Conservation (phyloP, 2,797 vertebrate genomes). For the Coendou prehensilis region DNA sequence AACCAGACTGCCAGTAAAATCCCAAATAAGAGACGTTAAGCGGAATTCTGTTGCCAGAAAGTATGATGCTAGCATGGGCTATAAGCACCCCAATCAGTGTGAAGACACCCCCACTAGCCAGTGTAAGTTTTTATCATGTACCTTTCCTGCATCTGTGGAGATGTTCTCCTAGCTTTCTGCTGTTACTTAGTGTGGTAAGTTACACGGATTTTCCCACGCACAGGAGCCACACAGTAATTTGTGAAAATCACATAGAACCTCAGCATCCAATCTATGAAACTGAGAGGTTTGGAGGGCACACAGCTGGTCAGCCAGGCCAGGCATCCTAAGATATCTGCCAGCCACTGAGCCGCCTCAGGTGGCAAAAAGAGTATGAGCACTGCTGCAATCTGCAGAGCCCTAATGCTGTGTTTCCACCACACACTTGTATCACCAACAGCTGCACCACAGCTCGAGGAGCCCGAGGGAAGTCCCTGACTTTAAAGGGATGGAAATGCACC, state of each 20-base stretch:
- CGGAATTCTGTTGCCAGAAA: background rate
- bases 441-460: background rate
- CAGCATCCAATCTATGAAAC: background rate
- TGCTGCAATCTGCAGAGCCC: background rate
- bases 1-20: background rate
- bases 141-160: background rate
- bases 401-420: background rate
- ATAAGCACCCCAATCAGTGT: background rate
- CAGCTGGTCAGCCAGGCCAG: background rate
- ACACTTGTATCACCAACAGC: background rate
- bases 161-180: background rate
- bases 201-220: background rate
- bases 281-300: background rate
- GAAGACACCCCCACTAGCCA: background rate
- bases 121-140: background rate
- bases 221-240: conserved; percentile 6
- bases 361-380: background rate
- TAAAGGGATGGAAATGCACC: background rate
- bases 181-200: background rate
- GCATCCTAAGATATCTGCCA: background rate
- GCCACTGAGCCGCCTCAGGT: background rate
- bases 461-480: background rate
- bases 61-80: background rate
- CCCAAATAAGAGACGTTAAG: background rate
- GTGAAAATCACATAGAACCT: background rate